A percentile compares a stretch with the other conserved stretches of the same genome.
Evolutionary conservation across 2,113 vertebrate species (phyloP).

Genomic region (Erpornis zantholeuca): DNA sequence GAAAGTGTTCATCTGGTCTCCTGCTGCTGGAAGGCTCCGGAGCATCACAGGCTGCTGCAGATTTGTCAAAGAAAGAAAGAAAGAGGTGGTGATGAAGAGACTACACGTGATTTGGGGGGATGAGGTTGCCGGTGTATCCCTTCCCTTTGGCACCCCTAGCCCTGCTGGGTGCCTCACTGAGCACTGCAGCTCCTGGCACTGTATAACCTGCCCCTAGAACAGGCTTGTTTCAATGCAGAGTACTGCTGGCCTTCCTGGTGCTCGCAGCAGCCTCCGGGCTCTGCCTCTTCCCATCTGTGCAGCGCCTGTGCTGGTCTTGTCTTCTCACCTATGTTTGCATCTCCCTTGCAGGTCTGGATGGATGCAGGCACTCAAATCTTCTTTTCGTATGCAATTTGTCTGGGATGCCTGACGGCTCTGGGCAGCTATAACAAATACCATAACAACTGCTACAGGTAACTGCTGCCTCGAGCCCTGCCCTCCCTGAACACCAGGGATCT

Average conservation of each 20-base stretch:
- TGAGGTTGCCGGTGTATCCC: neutral
- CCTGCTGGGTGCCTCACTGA: neutral
- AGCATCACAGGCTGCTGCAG: neutral
- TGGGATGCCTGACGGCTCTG: constrained; percentile 89
- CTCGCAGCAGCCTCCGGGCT: neutral
- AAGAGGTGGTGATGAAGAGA: neutral
- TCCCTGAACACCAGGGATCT: neutral
- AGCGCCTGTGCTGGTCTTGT: neutral
- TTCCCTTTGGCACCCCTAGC: neutral
- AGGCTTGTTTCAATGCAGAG: neutral
- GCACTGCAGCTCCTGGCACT: neutral
- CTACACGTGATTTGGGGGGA: neutral
- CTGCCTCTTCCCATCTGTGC: neutral
- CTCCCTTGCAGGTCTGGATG: constrained; percentile 87
- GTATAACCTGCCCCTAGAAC: neutral
- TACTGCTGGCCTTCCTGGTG: neutral
- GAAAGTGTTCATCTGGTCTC: neutral
- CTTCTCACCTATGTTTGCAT: constrained; percentile 34
- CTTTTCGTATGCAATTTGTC: constrained; percentile 91
- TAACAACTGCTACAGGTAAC: constrained; percentile 93
- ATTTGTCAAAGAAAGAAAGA: neutral
- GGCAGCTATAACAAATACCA: constrained; percentile 96
- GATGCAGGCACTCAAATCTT: constrained; percentile 93
- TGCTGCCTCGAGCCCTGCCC: neutral
- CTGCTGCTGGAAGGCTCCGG: neutral